A percentile compares a stretch with the other conserved stretches of the same genome.
phyloP scores from a whole-genome alignment of 2,888 invertebrate species.

The Laspeyria flexula region DNA sequence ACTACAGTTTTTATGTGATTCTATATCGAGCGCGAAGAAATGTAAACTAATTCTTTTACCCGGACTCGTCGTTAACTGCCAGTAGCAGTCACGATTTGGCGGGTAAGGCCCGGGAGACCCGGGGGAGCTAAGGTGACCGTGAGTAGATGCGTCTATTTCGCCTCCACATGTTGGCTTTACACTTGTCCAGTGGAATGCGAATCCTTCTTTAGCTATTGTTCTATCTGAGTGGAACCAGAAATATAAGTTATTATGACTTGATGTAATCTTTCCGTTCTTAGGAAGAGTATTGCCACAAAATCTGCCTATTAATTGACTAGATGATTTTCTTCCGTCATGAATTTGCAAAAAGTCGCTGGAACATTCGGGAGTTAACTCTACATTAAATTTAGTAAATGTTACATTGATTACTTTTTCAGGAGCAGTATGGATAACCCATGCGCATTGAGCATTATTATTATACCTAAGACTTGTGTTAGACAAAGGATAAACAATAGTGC shows the following conservation, averaged over 20 bases:
- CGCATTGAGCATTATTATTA: conserved; percentile 89
- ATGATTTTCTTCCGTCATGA: conserved; percentile 93
- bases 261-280: conserved; percentile 89
- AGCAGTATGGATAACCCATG: conserved; percentile 91
- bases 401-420: conserved; percentile 91
- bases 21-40: conserved; percentile 92
- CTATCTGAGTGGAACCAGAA: conserved; percentile 93
- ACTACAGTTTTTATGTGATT: conserved; percentile 90
- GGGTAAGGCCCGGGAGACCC: conserved; percentile 96
- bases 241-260: conserved; percentile 92
- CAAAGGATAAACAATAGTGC: conserved; percentile 89
- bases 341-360: conserved; percentile 91
- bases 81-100: conserved; percentile 92
- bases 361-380: conserved; percentile 89
- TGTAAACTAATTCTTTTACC: conserved; percentile 93
- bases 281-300: conserved; percentile 92
- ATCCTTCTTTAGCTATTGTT: conserved; percentile 88
- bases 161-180: conserved; percentile 91
- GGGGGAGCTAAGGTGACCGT: conserved; percentile 93
- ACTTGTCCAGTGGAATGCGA: conserved; percentile 93
- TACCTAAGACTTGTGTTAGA: conserved; percentile 81
- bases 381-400: conserved; percentile 91
- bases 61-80: conserved; percentile 88
- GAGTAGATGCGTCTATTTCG: conserved; percentile 82
- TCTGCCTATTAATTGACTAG: conserved; percentile 90